These are phyloP conservation scores for Probosciger aterrimus DNA, from an alignment of 2,113 vertebrate genomes.

Conservation along the genomic window DNA sequence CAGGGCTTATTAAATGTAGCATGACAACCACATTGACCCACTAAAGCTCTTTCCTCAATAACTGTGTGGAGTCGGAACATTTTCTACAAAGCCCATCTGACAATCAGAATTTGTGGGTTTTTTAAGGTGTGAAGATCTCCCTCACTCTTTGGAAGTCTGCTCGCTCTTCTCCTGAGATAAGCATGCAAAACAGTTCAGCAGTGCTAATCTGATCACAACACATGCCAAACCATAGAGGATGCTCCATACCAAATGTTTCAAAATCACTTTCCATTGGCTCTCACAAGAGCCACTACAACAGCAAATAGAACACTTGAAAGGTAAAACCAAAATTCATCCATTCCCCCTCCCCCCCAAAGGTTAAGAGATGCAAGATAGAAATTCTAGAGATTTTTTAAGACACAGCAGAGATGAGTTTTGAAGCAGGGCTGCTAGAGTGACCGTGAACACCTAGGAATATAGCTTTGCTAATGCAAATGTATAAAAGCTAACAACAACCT, in stretches of 20 bases:
- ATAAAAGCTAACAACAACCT: not conserved
- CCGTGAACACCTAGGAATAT: accelerated
- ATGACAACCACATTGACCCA: not conserved
- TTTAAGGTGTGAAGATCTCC: not conserved
- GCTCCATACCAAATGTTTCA: not conserved
- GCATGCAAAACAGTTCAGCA: not conserved
- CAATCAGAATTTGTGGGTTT: not conserved
- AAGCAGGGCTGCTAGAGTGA: not conserved
- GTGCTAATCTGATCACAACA: not conserved
- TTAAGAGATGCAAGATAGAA: not conserved
- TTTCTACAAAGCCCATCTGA: not conserved
- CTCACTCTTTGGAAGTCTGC: not conserved
- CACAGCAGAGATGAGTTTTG: not conserved
- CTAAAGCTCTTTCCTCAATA: not conserved
- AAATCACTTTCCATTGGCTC: not conserved
- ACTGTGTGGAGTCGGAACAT: not conserved
- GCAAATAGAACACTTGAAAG: not conserved
- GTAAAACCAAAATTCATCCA: not conserved
- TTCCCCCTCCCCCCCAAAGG: not conserved
- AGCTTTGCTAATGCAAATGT: not conserved
- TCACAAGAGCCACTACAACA: not conserved
- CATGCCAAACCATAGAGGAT: not conserved
- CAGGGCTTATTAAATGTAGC: not conserved
- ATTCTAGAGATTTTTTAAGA: not conserved
- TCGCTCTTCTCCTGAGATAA: not conserved